phyloP scores from a whole-genome alignment of 2,113 vertebrate genomes.

The Arenaria interpres region DNA sequence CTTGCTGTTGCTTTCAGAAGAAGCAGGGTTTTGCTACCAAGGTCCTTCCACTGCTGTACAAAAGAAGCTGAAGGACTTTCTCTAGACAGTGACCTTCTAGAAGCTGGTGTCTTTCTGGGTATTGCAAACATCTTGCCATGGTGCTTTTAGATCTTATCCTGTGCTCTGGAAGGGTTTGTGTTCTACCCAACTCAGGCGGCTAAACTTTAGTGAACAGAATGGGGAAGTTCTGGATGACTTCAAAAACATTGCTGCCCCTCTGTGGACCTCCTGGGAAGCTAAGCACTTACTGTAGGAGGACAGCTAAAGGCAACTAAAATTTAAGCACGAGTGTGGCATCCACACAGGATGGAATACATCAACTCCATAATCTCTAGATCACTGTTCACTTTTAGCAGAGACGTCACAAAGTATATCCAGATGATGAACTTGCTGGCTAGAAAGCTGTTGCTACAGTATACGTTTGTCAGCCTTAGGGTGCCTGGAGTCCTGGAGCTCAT shows the following conservation, averaged over 20 bases:
- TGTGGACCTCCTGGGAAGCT: background rate
- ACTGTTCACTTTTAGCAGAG: background rate
- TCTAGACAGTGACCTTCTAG: background rate
- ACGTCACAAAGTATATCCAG: background rate
- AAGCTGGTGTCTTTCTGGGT: background rate
- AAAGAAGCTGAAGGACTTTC: background rate
- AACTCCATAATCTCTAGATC: background rate
- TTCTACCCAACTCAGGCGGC: background rate
- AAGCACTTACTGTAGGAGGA: background rate
- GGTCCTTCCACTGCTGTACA: background rate
- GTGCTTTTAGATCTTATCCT: background rate
- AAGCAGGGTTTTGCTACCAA: background rate
- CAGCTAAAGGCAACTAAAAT: background rate
- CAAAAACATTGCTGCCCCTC: background rate
- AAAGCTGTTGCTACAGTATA: background rate
- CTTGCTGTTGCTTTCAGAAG: background rate
- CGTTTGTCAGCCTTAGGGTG: background rate
- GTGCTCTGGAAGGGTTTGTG: background rate
- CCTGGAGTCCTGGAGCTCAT: constrained; percentile 37
- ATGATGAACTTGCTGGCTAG: background rate
- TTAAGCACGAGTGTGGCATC: background rate
- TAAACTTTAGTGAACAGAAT: background rate
- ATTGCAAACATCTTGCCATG: background rate
- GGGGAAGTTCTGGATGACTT: background rate
- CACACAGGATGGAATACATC: background rate